phyloP scores from a whole-genome alignment of 2,113 vertebrate genomes.

The Calypte anna region DNA sequence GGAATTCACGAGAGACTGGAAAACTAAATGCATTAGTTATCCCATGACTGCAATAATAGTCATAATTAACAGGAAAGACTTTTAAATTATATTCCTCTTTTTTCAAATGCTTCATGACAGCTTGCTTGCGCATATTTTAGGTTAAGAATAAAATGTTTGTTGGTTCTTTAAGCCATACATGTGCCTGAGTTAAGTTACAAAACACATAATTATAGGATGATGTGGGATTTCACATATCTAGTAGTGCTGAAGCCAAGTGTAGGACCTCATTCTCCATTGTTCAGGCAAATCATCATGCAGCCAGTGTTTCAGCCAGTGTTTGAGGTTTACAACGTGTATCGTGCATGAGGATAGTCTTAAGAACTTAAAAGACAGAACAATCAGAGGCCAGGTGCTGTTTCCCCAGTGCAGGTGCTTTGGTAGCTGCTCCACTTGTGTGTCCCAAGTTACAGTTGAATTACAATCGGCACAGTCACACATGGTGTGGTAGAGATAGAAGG shows the following conservation, averaged over 20 bases:
- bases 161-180: neutral
- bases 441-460: neutral
- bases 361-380: neutral
- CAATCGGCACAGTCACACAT: fast-evolving
- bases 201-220: neutral
- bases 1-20: neutral
- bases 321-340: neutral
- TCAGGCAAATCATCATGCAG: neutral
- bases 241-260: neutral
- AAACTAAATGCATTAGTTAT: neutral
- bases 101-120: neutral
- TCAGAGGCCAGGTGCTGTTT: neutral
- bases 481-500: neutral
- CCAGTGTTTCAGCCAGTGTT: neutral
- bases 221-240: neutral
- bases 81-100: neutral
- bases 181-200: neutral
- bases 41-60: neutral
- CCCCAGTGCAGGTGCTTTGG: neutral
- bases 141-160: neutral
- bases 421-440: neutral
- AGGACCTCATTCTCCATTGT: neutral
- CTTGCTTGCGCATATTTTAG: neutral
- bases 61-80: slow-evolving; percentile 29
- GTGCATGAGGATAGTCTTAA: neutral